A percentile compares a stretch with the other conserved stretches of the same genome.
phyloP scores from a whole-genome alignment of 1,140 invertebrate genomes.

The Drosophila grimshawi region DNA sequence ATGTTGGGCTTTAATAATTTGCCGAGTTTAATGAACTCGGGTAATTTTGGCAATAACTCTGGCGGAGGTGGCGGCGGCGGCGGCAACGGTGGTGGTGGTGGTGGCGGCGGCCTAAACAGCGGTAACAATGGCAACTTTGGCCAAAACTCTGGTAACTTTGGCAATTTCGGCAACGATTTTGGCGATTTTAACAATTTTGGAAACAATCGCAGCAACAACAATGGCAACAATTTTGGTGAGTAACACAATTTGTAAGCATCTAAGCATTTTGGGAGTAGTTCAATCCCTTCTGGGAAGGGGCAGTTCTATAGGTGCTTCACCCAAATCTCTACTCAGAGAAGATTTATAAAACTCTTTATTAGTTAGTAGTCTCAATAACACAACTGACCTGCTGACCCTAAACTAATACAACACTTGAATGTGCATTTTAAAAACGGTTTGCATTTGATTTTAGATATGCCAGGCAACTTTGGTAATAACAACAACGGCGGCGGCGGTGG shows the following conservation, averaged over 20 bases:
- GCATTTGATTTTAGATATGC: conserved; percentile 21
- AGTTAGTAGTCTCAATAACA: not conserved
- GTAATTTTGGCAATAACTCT: conserved; percentile 78
- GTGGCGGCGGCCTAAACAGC: conserved; percentile 8
- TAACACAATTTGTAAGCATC: not conserved
- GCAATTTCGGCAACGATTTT: conserved; percentile 73
- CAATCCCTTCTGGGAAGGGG: not conserved
- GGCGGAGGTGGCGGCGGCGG: conserved; percentile 45
- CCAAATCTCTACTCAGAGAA: not conserved
- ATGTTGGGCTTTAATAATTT: conserved; percentile 80
- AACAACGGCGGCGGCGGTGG: conserved; percentile 53
- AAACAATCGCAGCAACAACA: conserved; percentile 59
- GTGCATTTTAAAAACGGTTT: not conserved
- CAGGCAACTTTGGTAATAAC: conserved; percentile 55
- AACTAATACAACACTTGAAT: not conserved
- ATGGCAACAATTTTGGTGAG: conserved; percentile 54
- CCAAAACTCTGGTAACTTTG: conserved; percentile 65
- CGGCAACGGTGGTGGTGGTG: conserved; percentile 25
- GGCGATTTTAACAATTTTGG: conserved; percentile 70
- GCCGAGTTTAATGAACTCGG: conserved; percentile 76
- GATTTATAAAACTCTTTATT: not conserved
- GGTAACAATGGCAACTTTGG: conserved; percentile 59
- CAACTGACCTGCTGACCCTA: not conserved
- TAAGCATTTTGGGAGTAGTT: not conserved
- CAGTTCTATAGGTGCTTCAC: conserved; percentile 1